phyloP scores from a whole-genome alignment of 2,113 vertebrate species.

The Zootoca vivipara region DNA sequence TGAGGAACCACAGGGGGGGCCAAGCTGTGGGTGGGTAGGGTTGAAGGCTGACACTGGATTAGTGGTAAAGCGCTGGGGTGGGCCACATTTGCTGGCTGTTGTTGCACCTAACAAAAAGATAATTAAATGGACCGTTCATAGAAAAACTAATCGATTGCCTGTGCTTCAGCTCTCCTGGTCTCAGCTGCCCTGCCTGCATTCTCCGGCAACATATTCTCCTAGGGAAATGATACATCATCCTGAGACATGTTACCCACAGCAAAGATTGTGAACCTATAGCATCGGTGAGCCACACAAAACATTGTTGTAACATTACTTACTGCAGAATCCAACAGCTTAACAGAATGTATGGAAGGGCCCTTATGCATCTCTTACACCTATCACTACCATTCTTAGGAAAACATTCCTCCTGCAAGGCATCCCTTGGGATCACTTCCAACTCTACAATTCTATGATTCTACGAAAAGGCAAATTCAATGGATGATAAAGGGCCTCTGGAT shows the following conservation, averaged over 20 bases:
- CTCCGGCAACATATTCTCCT: background rate
- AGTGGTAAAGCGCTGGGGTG: constrained; percentile 72
- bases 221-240: background rate
- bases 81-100: constrained; percentile 49
- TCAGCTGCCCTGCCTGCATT: background rate
- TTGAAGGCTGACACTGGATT: constrained; percentile 71
- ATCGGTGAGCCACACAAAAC: background rate
- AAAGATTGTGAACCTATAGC: background rate
- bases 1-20: constrained; percentile 74
- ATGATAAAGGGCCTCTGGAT: background rate
- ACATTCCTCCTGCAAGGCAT: too few species aligned
- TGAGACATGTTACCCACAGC: background rate
- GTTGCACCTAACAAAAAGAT: constrained; percentile 54
- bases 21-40: constrained; percentile 72
- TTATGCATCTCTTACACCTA: background rate
- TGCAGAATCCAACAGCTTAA: background rate
- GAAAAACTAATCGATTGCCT: background rate
- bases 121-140: background rate
- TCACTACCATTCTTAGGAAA: too few species aligned
- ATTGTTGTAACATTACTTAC: background rate
- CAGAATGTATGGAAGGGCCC: background rate
- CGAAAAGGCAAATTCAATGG: too few species aligned
- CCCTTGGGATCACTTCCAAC: too few species aligned
- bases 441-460: too few species aligned
- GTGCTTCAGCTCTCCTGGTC: background rate